Base-by-base conservation (phyloP, 2,797 vertebrate genomes). In the Bovichtus diacanthus region DNA sequence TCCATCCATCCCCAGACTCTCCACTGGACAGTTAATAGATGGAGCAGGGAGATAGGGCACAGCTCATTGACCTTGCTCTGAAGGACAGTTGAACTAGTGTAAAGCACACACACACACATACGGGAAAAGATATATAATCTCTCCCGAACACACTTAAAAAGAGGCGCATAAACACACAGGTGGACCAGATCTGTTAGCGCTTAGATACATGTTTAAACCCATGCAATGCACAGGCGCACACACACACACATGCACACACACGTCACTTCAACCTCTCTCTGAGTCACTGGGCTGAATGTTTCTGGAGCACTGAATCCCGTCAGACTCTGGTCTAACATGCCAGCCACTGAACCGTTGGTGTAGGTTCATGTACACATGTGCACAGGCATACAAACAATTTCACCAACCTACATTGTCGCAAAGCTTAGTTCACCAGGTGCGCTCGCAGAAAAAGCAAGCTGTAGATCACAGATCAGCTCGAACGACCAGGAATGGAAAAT, bases 291-390 rank as follows among this genome's bases (percentile, higher is more conserved):
- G 49, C 72, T 90, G 82, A 83, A 72, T 76, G 70, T 91, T 92
- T 92, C 83, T 90, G 84, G 67, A 92, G 89, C 81, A 6, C 88
- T 55, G 80, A 92, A 92, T 92, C 83, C 75, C 90, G 92, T 91
- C 87, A 85, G 71, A 85, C 75, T 58, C 64, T 46, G 50, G 80
- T 82, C 83, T 78, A 81, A 85, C 87, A 91, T 84, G 69, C 87
- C 75, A 83, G 79, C 59, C 76, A 78, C 66, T 76, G 68, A 90
- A 80, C 71, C 43, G 25, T n/a, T 49, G 59, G 70, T 16, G 63
- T 21, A 29, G 56, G 54, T 39, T 54, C 68, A 47, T 25, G 43
- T 27, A 54, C 41, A 68, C 5, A 0, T 15, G 39, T 27, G 25
- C 36, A 21, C 61, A 58, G 21, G 13, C 43, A 44, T 2, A 46